Evolutionary conservation across 2,888 invertebrate species (phyloP), one percentile per base, ranked within the genome.

Genomic region (Acronicta leporina): DNA sequence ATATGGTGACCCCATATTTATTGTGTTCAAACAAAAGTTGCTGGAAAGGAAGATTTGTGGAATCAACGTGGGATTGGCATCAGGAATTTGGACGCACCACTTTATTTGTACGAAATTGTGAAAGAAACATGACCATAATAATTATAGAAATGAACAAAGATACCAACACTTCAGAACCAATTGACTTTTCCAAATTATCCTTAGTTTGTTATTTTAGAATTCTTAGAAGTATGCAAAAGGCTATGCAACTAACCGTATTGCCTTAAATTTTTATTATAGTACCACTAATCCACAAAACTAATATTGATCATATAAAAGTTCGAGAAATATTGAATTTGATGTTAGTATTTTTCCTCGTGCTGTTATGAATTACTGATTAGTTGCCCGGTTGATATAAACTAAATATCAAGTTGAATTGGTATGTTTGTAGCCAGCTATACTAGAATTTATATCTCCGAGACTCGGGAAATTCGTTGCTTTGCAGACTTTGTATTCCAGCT

Each of bases 21-120:
- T 68, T 42, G 33, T 60, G 47, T 45, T 35, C 51, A 55, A 50
- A 55, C 66, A 33, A 55, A 65, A 66, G 33, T 66, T 63, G 42
- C n/a, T n/a, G 33, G 41, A 50, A 72, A 55, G 45, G 35, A 52
- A 67, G 60, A 67, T 68, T 51, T 67, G 52, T 73, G 45, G 38
- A 1, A 20, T 44, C 33, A 41, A 66, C 73, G 33, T 38, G 48
- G 45, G 16, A 47, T 65, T 46, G 27, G 44, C 38, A n/a, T 54
- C 41, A 16, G 47, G 33, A 13, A 73, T 68, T 16, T 38, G 48
- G 40, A 25, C n/a, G 38, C 40, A 25, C 41, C 14, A 40, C 56
- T 64, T 57, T 71, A 51, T 52, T 56, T 25, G 16, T 56, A 43
- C 38, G 25, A 42, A 10, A 43, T 5, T 16, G 20, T n/a, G 14